Evolutionary conservation across 1,140 invertebrate genomes (phyloP).

Genomic region (Yoshiicerus persimilis): DNA sequence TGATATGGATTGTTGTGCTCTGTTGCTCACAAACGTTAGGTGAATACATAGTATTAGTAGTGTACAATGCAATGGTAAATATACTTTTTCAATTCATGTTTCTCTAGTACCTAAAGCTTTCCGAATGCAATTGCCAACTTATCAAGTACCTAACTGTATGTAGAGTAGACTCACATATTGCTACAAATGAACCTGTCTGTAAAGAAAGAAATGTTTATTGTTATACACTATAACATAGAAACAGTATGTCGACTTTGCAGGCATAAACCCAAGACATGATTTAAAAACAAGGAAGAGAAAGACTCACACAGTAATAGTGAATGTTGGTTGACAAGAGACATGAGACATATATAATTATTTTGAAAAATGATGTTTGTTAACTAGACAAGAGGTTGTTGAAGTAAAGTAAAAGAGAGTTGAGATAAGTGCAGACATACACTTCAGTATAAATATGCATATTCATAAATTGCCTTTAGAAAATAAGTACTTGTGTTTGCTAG

Average conservation of each 20-base stretch:
- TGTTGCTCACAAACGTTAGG: no score
- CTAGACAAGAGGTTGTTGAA: neutral
- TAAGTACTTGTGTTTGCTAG: neutral
- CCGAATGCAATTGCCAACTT: no score
- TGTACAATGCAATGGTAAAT: no score
- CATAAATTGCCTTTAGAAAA: neutral
- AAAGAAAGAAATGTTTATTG: neutral
- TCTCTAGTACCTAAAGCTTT: no score
- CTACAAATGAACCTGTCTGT: neutral
- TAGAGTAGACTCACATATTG: no score
- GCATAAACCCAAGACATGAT: neutral
- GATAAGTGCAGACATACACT: neutral
- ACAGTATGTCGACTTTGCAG: neutral
- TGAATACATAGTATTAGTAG: no score
- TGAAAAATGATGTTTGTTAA: slow-evolving; percentile 15
- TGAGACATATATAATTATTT: neutral
- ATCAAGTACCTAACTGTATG: no score
- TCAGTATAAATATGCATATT: neutral
- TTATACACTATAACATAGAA: neutral
- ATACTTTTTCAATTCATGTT: no score
- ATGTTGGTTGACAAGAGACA: neutral
- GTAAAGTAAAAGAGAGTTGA: neutral
- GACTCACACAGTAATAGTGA: neutral
- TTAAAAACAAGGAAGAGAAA: neutral
- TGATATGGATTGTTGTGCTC: no score